phyloP scores from a whole-genome alignment of 2,113 vertebrate species.

The Balaeniceps rex region DNA sequence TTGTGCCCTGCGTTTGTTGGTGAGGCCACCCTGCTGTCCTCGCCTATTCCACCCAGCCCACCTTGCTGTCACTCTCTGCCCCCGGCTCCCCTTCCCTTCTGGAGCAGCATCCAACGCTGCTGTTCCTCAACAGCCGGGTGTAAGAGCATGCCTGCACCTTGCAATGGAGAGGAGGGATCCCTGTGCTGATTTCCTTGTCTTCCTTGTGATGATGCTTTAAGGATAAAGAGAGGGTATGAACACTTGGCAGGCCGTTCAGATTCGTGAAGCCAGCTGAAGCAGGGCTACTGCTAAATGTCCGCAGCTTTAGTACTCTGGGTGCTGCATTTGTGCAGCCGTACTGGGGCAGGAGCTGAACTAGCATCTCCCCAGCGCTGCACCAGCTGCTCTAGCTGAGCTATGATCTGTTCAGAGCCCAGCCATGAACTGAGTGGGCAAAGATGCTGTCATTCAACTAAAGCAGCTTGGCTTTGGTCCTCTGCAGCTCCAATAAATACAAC shows the following conservation, averaged over 20 bases:
- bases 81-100: neutral
- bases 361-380: neutral
- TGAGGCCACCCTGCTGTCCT: neutral
- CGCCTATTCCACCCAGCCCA: neutral
- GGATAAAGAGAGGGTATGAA: neutral
- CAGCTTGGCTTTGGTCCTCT: neutral
- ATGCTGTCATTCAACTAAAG: neutral
- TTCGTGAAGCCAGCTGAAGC: neutral
- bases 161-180: neutral
- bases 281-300: neutral
- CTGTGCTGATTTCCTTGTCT: neutral
- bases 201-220: neutral
- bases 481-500: neutral
- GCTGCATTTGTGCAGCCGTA: neutral
- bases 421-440: neutral
- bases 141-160: neutral
- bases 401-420: neutral
- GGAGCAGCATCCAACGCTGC: neutral
- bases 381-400: neutral
- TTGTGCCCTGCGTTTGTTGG: neutral
- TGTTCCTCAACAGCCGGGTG: neutral
- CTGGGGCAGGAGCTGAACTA: neutral
- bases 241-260: no score
- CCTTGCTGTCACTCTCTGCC: fast-evolving
- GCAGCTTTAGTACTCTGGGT: neutral